Conservation (phyloP, 1,140 invertebrate species). For the Aphaenogaster rudis region DNA sequence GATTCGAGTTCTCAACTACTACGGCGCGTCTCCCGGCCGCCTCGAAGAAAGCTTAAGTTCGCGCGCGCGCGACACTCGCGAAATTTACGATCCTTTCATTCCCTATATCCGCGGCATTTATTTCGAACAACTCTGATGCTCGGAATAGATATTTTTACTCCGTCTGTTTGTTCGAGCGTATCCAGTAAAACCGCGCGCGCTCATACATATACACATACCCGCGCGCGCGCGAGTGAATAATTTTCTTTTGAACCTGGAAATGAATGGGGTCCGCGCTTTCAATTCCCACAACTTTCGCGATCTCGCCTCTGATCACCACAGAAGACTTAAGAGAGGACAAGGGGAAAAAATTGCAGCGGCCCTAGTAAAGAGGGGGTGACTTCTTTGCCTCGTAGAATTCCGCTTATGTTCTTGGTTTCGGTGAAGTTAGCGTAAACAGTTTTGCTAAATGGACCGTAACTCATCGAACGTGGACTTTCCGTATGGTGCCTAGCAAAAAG, state of each 20-base stretch:
- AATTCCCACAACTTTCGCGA: constrained; percentile 1
- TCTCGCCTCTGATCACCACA: constrained; percentile 12
- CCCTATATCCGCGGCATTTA: constrained; percentile 55
- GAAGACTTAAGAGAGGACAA: background rate
- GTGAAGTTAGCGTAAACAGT: constrained; percentile 56
- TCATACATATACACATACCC: background rate
- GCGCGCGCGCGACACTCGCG: constrained; percentile 60
- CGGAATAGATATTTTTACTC: constrained; percentile 48
- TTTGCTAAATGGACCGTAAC: constrained; percentile 62
- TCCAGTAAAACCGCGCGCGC: background rate
- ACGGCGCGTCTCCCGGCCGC: constrained; percentile 52
- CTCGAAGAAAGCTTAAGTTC: constrained; percentile 73
- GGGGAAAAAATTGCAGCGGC: constrained; percentile 19
- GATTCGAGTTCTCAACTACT: constrained; percentile 76
- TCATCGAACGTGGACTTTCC: constrained; percentile 61
- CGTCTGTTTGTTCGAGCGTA: constrained; percentile 13
- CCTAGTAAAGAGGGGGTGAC: constrained; percentile 22
- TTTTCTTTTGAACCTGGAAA: constrained; percentile 19
- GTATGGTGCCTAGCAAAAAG: constrained; percentile 46
- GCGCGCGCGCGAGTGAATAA: background rate
- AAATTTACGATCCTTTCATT: constrained; percentile 81
- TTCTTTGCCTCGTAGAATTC: constrained; percentile 37
- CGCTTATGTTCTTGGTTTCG: constrained; percentile 59
- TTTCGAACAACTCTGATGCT: constrained; percentile 46
- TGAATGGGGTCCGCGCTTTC: background rate